A percentile compares a stretch with the other conserved stretches of the same genome.
Evolutionary conservation across 37 sponge, comb jelly and placozoan species (phyloP).

Genomic region (Cliona cf. orientalis): DNA sequence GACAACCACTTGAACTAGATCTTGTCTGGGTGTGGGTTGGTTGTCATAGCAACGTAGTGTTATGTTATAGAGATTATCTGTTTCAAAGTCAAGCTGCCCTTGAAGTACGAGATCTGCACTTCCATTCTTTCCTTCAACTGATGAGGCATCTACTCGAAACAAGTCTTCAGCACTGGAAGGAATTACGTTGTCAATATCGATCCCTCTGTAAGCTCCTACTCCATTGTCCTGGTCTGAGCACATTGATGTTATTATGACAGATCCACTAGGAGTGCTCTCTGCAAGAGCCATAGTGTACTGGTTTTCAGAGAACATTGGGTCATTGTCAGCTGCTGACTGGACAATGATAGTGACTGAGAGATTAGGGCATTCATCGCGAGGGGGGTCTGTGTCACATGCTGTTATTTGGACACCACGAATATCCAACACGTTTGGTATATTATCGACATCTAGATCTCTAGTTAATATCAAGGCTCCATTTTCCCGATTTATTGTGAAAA

Average conservation of each 20-base stretch:
- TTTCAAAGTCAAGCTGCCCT: neutral
- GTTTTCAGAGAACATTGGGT: neutral
- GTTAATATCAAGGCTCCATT: neutral
- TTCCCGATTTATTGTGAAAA: no score
- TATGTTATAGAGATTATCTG: neutral
- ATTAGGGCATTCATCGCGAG: neutral
- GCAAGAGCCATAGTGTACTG: neutral
- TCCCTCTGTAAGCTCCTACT: neutral
- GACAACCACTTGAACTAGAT: neutral
- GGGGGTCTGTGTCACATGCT: neutral
- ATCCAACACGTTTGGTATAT: neutral
- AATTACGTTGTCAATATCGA: no score
- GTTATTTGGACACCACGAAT: neutral
- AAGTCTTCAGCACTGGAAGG: no score
- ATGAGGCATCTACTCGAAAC: no score
- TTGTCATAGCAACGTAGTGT: neutral
- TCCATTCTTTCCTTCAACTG: no score
- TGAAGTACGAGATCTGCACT: no score
- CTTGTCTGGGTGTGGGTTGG: neutral
- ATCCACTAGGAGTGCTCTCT: neutral
- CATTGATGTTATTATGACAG: neutral
- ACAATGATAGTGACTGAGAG: neutral
- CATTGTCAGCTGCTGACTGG: neutral
- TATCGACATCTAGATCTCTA: neutral
- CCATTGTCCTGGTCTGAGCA: conserved; percentile 3